A percentile compares a stretch with the other conserved stretches of the same genome.
Evolutionary conservation across 2,888 invertebrate species (phyloP).

Genomic region (Drosophila mimetica): DNA sequence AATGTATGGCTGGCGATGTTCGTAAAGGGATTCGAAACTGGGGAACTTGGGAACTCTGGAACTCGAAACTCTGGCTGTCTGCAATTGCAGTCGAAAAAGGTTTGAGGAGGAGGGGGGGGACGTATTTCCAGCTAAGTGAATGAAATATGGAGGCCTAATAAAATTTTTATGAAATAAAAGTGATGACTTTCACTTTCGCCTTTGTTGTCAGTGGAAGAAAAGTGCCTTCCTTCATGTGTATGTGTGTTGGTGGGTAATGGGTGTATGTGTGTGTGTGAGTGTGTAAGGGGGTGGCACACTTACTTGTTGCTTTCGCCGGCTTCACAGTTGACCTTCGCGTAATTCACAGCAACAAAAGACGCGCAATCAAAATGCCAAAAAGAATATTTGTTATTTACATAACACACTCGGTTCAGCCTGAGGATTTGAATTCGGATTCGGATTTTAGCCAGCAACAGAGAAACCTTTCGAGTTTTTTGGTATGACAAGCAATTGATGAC

Average conservation of each 20-base stretch:
- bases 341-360: slow-evolving; percentile 39
- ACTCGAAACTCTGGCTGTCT: slow-evolving; percentile 5
- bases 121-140: slow-evolving; percentile 65
- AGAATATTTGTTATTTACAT: slow-evolving; percentile 45
- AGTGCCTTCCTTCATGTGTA: background rate
- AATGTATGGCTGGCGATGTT: slow-evolving; percentile 32
- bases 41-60: background rate
- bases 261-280: background rate
- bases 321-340: slow-evolving; percentile 20
- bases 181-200: slow-evolving; percentile 76
- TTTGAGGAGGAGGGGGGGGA: background rate
- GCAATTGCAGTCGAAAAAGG: background rate
- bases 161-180: slow-evolving; percentile 79
- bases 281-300: slow-evolving; percentile 31
- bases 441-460: background rate
- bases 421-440: background rate
- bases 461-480: slow-evolving; percentile 21
- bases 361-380: slow-evolving; percentile 54
- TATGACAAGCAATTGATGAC: slow-evolving; percentile 34
- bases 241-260: background rate
- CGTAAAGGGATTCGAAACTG: slow-evolving; percentile 6
- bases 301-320: slow-evolving; percentile 58
- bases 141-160: slow-evolving; percentile 76
- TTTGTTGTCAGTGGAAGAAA: slow-evolving; percentile 7
- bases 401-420: slow-evolving; percentile 17